Base-by-base conservation (phyloP, 1,140 invertebrate genomes). In the Brachionus sp. region DNA sequence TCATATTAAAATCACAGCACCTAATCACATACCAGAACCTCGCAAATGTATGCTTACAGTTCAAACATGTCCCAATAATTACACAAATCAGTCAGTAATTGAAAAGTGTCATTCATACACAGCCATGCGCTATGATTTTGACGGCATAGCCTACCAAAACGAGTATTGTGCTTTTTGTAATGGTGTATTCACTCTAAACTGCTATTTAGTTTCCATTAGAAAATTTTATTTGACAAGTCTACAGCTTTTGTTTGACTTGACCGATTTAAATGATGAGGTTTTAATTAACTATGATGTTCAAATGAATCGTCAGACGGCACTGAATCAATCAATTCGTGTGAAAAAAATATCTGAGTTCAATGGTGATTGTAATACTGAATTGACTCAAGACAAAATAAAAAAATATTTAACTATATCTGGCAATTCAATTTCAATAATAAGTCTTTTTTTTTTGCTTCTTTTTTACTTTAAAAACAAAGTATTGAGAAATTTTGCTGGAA, bases 241-340 rank as follows among this genome's bases (percentile, higher is more conserved):
- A 12, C 64, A 66, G 64, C 12, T 66, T 33, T 66, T 66, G 33
- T 66, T 66, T 33, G 64, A 66, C 64, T 37, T 66, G 64, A 66
- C 25, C 25, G 33, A 66, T 37, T 33, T 66, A n/a, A 37, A 25
- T 9, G 23, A 66, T 33, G 64, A 66, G 12, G 33, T 66, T 12
- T 13, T 66, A 19, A 66, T 66, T 3, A 66, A 66, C 9, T 37
- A 37, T 16, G 33, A 66, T 37, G 33, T 33, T 35, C 33, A 66
- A 5, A 37, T 33, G 0, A 66, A 66, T 10, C 33, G 64, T 12
- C 50, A 57, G 16, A 19, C 50, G 2, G 50, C 50, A 7, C 19
- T 57, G 5, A 57, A 57, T 19, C 50, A 57, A 9, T 57, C 50
- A 19, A 57, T 57, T 19, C 50, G 16, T 57, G 50, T 57, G 2